Conservation (phyloP, 1,140 invertebrate genomes). For the Atopsyche davidsoni region DNA sequence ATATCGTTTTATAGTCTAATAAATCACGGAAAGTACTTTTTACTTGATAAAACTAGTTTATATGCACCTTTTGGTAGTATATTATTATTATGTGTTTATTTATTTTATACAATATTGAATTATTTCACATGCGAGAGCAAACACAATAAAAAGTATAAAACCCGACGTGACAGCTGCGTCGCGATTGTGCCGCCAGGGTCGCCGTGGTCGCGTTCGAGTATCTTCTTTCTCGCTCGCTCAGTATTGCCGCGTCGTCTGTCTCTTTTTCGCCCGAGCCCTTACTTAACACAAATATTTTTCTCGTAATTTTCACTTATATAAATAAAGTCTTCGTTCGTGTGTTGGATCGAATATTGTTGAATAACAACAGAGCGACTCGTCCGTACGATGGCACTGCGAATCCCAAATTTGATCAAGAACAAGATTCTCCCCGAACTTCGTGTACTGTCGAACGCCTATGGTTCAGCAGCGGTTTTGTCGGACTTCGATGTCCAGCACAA, state of each 20-base stretch:
- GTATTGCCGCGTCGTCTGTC: too few species aligned
- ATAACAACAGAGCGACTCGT: background rate
- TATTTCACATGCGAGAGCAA: background rate
- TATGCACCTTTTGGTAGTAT: too few species aligned
- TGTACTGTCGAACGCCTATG: constrained; percentile 34
- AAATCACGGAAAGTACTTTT: too few species aligned
- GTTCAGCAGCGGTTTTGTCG: constrained; percentile 43
- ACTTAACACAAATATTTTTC: constrained; percentile 6
- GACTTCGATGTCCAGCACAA: constrained; percentile 66
- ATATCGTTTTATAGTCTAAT: too few species aligned
- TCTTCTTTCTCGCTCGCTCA: too few species aligned
- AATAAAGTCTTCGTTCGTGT: background rate
- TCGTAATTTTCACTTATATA: background rate
- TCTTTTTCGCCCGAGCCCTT: constrained; percentile 8
- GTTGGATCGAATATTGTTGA: background rate
- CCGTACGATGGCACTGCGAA: constrained; percentile 39
- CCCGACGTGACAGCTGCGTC: too few species aligned
- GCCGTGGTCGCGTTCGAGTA: too few species aligned
- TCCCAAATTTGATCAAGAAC: constrained; percentile 36
- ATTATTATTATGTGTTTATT: background rate
- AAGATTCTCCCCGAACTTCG: constrained; percentile 39
- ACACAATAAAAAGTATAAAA: too few species aligned
- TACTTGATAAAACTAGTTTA: too few species aligned
- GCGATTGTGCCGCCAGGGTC: too few species aligned
- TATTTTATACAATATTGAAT: background rate